Conservation (phyloP, 2,797 vertebrate species). For the Choloepus didactylus region DNA sequence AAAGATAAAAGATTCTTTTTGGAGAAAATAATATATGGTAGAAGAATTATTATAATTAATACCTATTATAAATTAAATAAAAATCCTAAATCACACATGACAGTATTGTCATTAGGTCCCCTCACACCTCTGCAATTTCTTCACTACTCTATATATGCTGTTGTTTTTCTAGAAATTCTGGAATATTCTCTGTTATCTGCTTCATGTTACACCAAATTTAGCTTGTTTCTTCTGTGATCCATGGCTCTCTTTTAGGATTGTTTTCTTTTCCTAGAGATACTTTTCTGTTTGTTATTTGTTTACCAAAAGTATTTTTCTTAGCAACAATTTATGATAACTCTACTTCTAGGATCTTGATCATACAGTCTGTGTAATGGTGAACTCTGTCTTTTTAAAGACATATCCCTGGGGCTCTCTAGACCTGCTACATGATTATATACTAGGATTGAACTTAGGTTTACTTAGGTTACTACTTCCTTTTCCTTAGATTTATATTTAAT, state of each 20-base stretch:
- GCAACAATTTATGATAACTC: neutral
- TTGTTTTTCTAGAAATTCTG: neutral
- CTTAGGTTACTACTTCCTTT: neutral
- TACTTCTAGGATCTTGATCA: neutral
- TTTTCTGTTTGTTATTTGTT: neutral
- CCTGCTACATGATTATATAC: neutral
- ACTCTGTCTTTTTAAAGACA: neutral
- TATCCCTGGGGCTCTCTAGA: neutral
- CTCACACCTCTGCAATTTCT: neutral
- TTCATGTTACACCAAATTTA: neutral
- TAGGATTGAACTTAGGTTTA: neutral
- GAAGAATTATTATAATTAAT: neutral
- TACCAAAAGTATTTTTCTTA: neutral
- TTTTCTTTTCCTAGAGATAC: neutral
- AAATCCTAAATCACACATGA: neutral
- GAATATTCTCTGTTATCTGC: neutral
- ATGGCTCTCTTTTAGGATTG: neutral
- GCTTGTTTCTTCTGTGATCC: neutral
- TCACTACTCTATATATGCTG: neutral
- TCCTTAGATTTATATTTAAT: conserved; percentile 27
- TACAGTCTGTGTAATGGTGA: neutral
- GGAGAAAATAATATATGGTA: neutral
- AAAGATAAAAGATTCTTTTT: neutral
- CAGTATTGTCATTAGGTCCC: neutral
- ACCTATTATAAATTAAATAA: neutral